Evolutionary conservation across 2,113 vertebrate species (phyloP).

Genomic region (Anoplopoma fimbria): DNA sequence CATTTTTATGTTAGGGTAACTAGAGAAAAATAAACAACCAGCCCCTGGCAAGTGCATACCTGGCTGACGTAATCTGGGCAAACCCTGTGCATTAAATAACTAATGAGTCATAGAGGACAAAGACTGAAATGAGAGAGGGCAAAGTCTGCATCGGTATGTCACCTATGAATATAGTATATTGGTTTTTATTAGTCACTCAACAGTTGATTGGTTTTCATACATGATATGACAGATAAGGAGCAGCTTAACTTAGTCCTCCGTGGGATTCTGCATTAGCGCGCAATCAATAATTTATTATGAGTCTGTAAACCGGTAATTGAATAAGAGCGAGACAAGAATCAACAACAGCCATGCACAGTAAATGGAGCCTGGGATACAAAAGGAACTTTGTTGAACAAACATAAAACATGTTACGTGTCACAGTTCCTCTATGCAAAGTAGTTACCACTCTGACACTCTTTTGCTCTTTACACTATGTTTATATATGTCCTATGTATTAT

Average conservation of each 20-base stretch:
- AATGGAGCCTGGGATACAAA: not conserved
- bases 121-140: slow-evolving; percentile 11
- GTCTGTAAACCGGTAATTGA: not conserved
- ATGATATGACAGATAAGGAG: not conserved
- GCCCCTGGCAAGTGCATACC: not conserved
- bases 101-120: slow-evolving; percentile 37
- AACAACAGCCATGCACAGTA: not conserved
- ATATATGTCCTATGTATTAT: not conserved
- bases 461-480: not conserved
- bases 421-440: slow-evolving; percentile 53
- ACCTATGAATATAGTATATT: not conserved
- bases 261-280: not conserved
- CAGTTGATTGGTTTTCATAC: not conserved
- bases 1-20: not conserved
- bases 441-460: not conserved
- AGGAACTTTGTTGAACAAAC: slow-evolving; percentile 55
- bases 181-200: not conserved
- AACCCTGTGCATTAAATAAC: slow-evolving; percentile 15
- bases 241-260: not conserved
- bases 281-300: not conserved
- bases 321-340: not conserved
- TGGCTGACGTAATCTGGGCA: slow-evolving; percentile 13
- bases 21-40: not conserved
- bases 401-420: not conserved
- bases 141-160: slow-evolving; percentile 37